Evolutionary conservation across 64 coral and sea anemone genomes (phyloP), one percentile per base, ranked within the genome.

Genomic region (Orbicella faveolata): DNA sequence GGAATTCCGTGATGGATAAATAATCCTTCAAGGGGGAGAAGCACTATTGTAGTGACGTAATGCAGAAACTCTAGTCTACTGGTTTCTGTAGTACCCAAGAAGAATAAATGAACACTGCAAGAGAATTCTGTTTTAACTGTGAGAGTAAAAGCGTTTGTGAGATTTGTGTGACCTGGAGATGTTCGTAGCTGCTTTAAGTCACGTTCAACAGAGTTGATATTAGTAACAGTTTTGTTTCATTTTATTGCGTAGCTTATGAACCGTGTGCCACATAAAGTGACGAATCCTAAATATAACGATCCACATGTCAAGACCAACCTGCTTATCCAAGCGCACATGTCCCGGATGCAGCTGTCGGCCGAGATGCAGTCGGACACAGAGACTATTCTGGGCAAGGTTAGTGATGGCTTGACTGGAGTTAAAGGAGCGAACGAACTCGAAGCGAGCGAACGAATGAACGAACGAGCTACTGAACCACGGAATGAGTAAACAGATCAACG

Each of bases 301-400:
- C 96, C 96, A 16, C 96, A 98, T 53, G 82, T 98, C 61, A 98
- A 98, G 74, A 94, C 96, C 4, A 98, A 98, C 83, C 90, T 98
- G 51, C 79, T 98, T 44, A 87, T 98, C 13, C 96, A 98, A 88
- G 96, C 96, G 64, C 96, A 98, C 61, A 74, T 98, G 53, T 98
- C 96, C 30, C 88, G 96, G 66, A 92, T 98, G 90, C 96, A 98
- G 75, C 74, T 98, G 33, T 98, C 96, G 39, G 93, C 96, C 35
- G 96, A 98, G 75, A 84, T 98, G 37, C 96, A 98, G 78, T 98
- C 96, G 57, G 96, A 98, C 73, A 98, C 96, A 0, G 96, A 98
- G 83, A 92, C 89, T 15, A 98, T 98, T 34, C 91, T 98, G n/a
- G 89, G 88, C 76, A 98, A 98, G 91, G 96, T 98, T 74, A 70